Percentiles rank a stretch among this genome's conserved stretches.
phyloP scores from a whole-genome alignment of 2,888 invertebrate genomes.

The Chromoteleia sp. region DNA sequence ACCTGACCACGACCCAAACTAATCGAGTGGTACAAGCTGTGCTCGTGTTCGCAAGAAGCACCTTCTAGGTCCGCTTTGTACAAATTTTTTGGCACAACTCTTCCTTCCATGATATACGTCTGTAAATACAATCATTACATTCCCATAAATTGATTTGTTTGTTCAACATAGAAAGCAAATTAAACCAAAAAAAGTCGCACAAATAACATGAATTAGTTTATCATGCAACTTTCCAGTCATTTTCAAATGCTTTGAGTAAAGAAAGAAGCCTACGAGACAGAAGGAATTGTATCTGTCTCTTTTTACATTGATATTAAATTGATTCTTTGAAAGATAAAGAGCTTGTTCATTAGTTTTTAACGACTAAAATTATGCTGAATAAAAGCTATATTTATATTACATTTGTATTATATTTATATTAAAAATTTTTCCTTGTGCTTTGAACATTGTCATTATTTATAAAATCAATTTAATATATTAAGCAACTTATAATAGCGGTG shows the following conservation, averaged over 20 bases:
- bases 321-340: neutral
- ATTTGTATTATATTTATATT: no score
- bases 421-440: no score
- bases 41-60: constrained; percentile 85
- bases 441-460: neutral
- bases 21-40: constrained; percentile 90
- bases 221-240: no score
- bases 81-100: constrained; percentile 94
- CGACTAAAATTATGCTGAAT: no score
- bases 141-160: no score
- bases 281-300: no score
- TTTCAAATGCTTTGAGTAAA: no score
- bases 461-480: neutral
- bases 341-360: no score
- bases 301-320: neutral
- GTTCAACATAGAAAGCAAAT: no score
- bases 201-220: neutral
- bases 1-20: constrained; percentile 89
- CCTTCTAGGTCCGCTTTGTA: constrained; percentile 87
- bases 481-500: neutral
- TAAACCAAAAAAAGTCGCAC: neutral
- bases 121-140: no score
- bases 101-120: constrained; percentile 94
- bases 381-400: no score
- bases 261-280: no score